phyloP scores from a whole-genome alignment of 1,140 invertebrate species.

The Drosophila subpulchrella region DNA sequence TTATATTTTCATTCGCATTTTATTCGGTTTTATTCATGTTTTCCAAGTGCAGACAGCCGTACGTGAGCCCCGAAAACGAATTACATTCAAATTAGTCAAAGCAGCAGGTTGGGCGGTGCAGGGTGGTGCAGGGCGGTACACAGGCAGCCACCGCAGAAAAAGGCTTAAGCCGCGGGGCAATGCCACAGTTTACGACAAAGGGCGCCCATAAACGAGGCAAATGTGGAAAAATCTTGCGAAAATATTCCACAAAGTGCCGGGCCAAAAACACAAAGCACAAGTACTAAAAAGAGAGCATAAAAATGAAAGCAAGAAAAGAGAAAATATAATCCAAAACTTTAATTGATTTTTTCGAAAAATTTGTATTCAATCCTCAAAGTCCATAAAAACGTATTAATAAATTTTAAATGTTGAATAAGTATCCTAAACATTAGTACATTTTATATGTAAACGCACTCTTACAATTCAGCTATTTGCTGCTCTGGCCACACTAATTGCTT shows the following conservation, averaged over 20 bases:
- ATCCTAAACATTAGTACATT: too few relatives aligned
- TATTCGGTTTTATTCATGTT: conserved; percentile 49
- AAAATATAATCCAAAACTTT: not conserved
- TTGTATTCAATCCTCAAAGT: too few relatives aligned
- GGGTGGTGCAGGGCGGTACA: not conserved
- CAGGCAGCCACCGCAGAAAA: conserved; percentile 1
- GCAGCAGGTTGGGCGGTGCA: conserved; percentile 2
- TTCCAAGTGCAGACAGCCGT: conserved; percentile 51
- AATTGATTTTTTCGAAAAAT: too few relatives aligned
- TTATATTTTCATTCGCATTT: conserved; percentile 34
- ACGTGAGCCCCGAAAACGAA: conserved; percentile 55
- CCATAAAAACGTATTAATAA: too few relatives aligned
- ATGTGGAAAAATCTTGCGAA: conserved; percentile 51
- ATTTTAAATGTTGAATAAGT: too few relatives aligned
- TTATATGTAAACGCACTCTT: too few relatives aligned
- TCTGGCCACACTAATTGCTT: too few relatives aligned
- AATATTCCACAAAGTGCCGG: conserved; percentile 4
- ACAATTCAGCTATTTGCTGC: too few relatives aligned
- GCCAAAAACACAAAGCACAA: conserved; percentile 37
- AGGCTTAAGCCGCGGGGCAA: conserved; percentile 17
- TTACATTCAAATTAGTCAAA: conserved; percentile 75
- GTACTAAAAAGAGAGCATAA: conserved; percentile 14
- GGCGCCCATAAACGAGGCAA: conserved; percentile 33
- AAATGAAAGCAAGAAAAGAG: not conserved
- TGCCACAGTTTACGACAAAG: conserved; percentile 51